Evolutionary conservation across 37 sponge, comb jelly and placozoan genomes (phyloP).

Genomic region (Oopsacas minuta): DNA sequence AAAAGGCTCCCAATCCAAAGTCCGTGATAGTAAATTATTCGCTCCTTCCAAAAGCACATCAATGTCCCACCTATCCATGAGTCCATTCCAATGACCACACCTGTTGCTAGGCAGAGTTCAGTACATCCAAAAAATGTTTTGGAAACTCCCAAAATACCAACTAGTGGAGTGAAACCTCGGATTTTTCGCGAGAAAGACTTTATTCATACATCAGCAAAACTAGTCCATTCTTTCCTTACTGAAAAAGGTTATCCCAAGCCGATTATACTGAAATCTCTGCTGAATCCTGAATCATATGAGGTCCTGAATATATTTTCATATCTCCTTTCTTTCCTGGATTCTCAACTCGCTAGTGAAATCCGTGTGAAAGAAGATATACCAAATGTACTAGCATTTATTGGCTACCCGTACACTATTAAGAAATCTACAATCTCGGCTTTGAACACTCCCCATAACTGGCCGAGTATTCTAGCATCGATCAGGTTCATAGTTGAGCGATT

Average conservation of each 20-base stretch:
- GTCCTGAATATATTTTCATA: neutral
- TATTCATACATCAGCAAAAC: neutral
- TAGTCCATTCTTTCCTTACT: neutral
- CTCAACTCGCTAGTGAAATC: neutral
- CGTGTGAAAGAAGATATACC: neutral
- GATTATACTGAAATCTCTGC: neutral
- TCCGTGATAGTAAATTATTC: neutral
- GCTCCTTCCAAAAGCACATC: neutral
- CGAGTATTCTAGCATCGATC: neutral
- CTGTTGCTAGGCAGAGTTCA: neutral
- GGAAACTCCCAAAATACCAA: neutral
- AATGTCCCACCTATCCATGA: neutral
- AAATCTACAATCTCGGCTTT: neutral
- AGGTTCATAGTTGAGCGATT: neutral
- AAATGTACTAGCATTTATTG: neutral
- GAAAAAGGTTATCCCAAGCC: neutral
- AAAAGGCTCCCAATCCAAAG: neutral
- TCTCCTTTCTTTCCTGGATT: neutral
- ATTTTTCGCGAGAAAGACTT: neutral
- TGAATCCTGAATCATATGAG: neutral
- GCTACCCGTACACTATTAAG: slow-evolving; percentile 10
- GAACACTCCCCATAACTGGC: neutral
- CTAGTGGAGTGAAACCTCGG: neutral
- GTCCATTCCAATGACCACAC: neutral
- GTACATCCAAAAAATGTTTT: neutral